Base-by-base conservation (phyloP, 2,888 invertebrate species). In the Sarcophaga variegata region DNA sequence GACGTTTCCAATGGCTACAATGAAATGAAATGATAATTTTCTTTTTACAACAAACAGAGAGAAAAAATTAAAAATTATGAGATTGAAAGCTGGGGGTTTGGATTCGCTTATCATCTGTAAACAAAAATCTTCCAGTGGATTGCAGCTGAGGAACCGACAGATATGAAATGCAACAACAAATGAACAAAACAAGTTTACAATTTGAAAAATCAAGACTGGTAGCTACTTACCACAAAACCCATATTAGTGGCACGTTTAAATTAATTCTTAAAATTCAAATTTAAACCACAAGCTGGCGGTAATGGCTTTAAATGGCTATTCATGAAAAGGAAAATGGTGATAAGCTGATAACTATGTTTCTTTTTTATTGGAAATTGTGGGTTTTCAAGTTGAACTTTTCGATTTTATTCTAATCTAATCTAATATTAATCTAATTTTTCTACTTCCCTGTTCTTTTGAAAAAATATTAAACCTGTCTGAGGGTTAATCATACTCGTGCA, bases 201-300 rank as follows among this genome's bases (percentile, higher is more conserved):
- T 4, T 14, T 3, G 17, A 54, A 64, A 81, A 47, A 14, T 20
- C 78, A 87, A 82, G 72, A 79, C 87, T 70, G 81, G 84, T 87
- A 87, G 87, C 81, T 64, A 0, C 17, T 14, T 71, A 75, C 81
- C 87, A 87, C 78, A 87, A 84, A 79, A 80, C 64, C 81, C 86
- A 86, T 86, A 83, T 86, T 81, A 74, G 81, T 80, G 76, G 79
- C 79, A 84, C 75, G 78, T 84, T 81, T 76, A 84, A 87, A 87
- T 84, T 82, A 82, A 87, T 87, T 87, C 79, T 79, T 63, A 72
- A 76, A 81, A 81, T 71, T 78, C 60, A 4, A n/a, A 60, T 74
- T 81, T 84, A 81, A 81, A 83, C 83, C 83, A 78, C 83, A 78
- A 83, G 67, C 78, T 66, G 78, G 22, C 37, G 12, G 8, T n/a